Conservation (phyloP, 2,113 vertebrate genomes). For the Amphiprion ocellaris region DNA sequence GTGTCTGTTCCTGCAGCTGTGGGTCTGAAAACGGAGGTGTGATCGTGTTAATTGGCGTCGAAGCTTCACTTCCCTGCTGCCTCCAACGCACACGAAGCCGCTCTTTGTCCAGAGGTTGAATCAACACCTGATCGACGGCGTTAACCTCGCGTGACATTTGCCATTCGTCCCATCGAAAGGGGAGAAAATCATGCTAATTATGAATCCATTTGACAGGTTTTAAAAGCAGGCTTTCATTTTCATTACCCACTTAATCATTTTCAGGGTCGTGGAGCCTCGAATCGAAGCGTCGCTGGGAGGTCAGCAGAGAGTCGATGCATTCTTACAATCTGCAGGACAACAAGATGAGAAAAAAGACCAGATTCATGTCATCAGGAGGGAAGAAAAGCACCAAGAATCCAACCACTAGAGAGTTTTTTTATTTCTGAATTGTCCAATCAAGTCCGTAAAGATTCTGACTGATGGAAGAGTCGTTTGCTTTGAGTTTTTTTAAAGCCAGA, state of each 20-base stretch:
- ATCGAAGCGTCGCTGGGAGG: background rate
- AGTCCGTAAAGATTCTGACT: background rate
- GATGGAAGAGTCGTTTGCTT: constrained; percentile 10
- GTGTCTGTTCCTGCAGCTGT: constrained; percentile 32
- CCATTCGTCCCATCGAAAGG: background rate
- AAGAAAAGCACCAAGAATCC: background rate
- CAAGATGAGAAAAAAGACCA: background rate
- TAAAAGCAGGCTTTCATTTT: constrained; percentile 9
- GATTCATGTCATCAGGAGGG: constrained; percentile 9
- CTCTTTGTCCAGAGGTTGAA: background rate
- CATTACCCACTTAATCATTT: constrained; percentile 7
- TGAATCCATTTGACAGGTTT: constrained; percentile 2
- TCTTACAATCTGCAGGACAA: background rate
- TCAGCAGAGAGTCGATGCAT: background rate
- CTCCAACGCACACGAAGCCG: background rate
- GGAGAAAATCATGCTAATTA: constrained; percentile 6
- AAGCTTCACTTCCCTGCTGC: background rate
- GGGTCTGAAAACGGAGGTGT: constrained; percentile 25
- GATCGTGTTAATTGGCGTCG: constrained; percentile 39
- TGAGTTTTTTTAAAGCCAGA: background rate
- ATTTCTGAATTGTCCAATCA: background rate
- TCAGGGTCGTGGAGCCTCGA: constrained; percentile 13
- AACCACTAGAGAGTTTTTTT: background rate
- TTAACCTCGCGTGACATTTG: background rate
- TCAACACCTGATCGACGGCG: background rate